phyloP scores from a whole-genome alignment of 2,888 invertebrate species.

The Endotricha flammealis region DNA sequence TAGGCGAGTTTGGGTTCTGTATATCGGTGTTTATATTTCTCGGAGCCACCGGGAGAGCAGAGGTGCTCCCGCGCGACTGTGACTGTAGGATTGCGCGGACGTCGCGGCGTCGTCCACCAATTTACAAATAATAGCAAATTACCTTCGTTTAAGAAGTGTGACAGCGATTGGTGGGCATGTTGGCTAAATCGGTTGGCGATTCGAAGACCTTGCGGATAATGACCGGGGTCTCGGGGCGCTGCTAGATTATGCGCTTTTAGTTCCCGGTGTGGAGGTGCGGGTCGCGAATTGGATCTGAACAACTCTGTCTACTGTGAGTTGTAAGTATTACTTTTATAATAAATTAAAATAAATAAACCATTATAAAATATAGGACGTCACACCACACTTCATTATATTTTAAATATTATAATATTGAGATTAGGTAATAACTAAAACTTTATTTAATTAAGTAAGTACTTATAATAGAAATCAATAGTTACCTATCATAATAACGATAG shows the following conservation, averaged over 20 bases:
- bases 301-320: constrained; percentile 34
- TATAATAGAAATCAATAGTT: too few relatives aligned
- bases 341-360: too few relatives aligned
- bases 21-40: constrained; percentile 25
- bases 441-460: too few relatives aligned
- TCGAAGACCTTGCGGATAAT: constrained; percentile 73
- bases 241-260: constrained; percentile 44
- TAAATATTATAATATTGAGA: too few relatives aligned
- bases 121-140: constrained; percentile 78
- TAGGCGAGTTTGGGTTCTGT: constrained; percentile 35
- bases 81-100: constrained; percentile 56
- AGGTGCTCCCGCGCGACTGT: constrained; percentile 65
- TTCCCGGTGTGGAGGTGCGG: constrained; percentile 44
- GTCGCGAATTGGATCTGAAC: constrained; percentile 46
- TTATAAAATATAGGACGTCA: too few relatives aligned
- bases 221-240: constrained; percentile 57
- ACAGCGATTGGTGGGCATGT: constrained; percentile 73
- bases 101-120: constrained; percentile 61
- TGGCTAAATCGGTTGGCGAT: constrained; percentile 72
- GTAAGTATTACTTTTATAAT: constrained; percentile 24
- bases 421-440: too few relatives aligned
- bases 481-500: too few relatives aligned
- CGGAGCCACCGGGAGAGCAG: constrained; percentile 52
- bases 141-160: constrained; percentile 77
- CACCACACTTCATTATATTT: too few relatives aligned